Conservation (phyloP, 2,797 vertebrate genomes). For the Botia almorhae region DNA sequence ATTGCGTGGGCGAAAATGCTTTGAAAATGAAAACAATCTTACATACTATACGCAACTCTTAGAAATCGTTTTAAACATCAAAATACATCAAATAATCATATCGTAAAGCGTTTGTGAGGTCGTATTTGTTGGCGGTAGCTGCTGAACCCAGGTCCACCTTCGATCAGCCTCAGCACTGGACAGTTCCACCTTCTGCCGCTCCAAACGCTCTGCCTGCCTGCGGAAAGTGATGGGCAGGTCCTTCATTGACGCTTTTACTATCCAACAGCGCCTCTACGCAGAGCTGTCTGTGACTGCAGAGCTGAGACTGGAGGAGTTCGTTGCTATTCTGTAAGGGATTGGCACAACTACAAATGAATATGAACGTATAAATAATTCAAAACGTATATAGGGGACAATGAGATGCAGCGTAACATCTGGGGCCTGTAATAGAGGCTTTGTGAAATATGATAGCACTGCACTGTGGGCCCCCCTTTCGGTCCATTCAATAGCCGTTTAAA, state of each 20-base stretch:
- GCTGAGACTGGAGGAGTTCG: not conserved
- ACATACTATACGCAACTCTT: not conserved
- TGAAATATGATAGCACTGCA: not conserved
- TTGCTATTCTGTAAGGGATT: not conserved
- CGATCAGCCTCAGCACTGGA: slow-evolving; percentile 34
- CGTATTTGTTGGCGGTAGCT: not conserved
- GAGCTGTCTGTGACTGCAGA: slow-evolving; percentile 3
- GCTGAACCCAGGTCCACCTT: not conserved
- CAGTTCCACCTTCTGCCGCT: slow-evolving; percentile 34
- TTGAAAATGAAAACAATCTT: not conserved
- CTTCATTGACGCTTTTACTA: not conserved
- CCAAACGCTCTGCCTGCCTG: not conserved
- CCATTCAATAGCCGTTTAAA: not conserved
- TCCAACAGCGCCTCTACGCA: slow-evolving; percentile 43
- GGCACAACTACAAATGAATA: not conserved
- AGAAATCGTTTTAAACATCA: slow-evolving; percentile 1
- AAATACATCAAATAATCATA: not conserved
- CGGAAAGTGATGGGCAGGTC: not conserved
- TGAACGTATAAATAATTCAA: not conserved
- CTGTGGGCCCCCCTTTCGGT: not conserved
- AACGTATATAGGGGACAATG: not conserved
- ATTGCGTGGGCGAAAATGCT: not conserved
- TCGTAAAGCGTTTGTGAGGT: not conserved
- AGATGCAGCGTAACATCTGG: too few relatives aligned
- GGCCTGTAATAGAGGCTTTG: not conserved